Percentiles rank a stretch among this genome's conserved stretches.
Evolutionary conservation across 2,888 invertebrate species (phyloP).

Genomic region (Xestobium rufovillosum): DNA sequence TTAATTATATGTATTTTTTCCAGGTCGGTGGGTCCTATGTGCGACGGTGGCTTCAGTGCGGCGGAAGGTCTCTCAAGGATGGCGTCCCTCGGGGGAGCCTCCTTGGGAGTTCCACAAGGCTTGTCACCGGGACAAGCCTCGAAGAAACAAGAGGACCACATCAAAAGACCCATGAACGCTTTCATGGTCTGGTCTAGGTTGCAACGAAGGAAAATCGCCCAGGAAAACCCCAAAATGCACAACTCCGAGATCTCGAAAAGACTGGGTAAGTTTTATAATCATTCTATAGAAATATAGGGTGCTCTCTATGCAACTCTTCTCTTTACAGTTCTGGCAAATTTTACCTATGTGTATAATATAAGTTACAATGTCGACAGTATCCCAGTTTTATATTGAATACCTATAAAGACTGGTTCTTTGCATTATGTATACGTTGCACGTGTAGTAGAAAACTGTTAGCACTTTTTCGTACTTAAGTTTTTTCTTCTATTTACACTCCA

Average conservation of each 20-base stretch:
- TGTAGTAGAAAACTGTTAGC: no score
- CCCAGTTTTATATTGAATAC: no score
- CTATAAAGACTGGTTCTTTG: no score
- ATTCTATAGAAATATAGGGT: no score
- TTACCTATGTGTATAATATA: no score
- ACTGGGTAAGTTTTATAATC: constrained; percentile 63
- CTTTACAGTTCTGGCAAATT: no score
- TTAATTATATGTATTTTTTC: no score
- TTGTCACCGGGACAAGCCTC: constrained; percentile 48
- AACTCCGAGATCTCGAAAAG: constrained; percentile 94
- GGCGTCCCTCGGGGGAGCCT: constrained; percentile 48
- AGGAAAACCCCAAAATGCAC: constrained; percentile 98
- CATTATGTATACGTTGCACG: no score
- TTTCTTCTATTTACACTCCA: no score
- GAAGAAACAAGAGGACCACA: constrained; percentile 74
- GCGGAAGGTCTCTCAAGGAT: constrained; percentile 55
- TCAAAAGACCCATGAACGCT: constrained; percentile 96
- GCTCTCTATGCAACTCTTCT: no score
- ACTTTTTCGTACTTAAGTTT: no score
- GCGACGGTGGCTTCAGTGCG: constrained; percentile 58
- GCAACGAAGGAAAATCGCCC: constrained; percentile 89
- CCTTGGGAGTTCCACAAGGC: constrained; percentile 51
- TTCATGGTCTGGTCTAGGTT: constrained; percentile 97
- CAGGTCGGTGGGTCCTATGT: constrained; percentile 69
- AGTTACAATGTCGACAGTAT: no score